phyloP scores from a whole-genome alignment of 1,140 invertebrate species.

The Manduca sexta region DNA sequence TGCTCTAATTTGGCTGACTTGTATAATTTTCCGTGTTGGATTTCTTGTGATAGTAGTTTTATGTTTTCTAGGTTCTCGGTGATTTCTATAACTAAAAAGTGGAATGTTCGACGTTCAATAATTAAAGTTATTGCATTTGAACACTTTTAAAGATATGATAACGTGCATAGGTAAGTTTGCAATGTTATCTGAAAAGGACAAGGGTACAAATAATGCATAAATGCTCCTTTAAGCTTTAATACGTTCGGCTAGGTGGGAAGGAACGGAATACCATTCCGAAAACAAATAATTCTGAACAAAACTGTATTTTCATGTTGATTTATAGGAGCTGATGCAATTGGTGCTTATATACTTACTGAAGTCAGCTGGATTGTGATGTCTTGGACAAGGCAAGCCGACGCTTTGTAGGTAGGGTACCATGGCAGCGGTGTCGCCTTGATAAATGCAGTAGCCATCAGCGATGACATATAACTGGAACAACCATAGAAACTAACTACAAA shows the following conservation, averaged over 20 bases:
- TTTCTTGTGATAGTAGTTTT: conserved; percentile 42
- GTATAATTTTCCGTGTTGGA: conserved; percentile 59
- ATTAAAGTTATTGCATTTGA: too few relatives aligned
- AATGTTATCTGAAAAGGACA: too few relatives aligned
- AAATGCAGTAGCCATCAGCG: conserved; percentile 81
- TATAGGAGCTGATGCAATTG: not conserved
- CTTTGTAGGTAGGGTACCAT: conserved; percentile 82
- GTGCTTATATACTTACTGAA: conserved; percentile 74
- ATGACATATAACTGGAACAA: conserved; percentile 76
- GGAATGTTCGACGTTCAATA: too few relatives aligned
- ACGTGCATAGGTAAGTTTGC: too few relatives aligned
- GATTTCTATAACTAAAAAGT: conserved; percentile 69
- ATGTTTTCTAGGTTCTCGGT: conserved; percentile 65
- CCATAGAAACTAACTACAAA: conserved; percentile 2
- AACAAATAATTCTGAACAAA: not conserved
- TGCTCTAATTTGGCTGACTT: conserved; percentile 50
- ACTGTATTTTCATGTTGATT: not conserved
- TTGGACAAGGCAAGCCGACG: conserved; percentile 81
- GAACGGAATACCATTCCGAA: too few relatives aligned
- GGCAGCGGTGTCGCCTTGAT: conserved; percentile 80
- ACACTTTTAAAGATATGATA: too few relatives aligned
- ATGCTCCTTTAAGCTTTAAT: too few relatives aligned
- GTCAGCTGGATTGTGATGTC: conserved; percentile 89
- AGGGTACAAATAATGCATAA: too few relatives aligned
- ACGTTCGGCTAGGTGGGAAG: too few relatives aligned